These are phyloP conservation scores for Mesorhabditis belari DNA, from an alignment of 2,888 invertebrate genomes.

Conservation along the genomic window DNA sequence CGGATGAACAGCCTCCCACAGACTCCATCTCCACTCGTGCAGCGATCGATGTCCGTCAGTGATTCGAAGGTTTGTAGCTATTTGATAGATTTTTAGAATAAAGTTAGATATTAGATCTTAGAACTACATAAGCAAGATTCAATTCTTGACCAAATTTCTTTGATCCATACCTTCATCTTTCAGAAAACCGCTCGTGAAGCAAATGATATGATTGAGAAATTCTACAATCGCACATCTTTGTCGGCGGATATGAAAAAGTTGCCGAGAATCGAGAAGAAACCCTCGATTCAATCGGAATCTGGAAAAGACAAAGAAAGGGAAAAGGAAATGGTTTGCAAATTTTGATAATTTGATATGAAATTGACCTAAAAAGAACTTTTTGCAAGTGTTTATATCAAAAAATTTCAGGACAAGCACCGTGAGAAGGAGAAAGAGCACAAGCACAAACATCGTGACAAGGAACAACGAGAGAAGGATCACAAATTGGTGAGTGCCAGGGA, in stretches of 20 bases:
- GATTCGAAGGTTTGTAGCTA: too few species aligned
- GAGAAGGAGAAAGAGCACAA: background rate
- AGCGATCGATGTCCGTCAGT: background rate
- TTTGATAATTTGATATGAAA: too few species aligned
- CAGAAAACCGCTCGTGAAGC: background rate
- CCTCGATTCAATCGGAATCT: background rate
- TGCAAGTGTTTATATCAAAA: too few species aligned
- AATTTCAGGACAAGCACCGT: background rate
- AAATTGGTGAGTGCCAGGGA: background rate
- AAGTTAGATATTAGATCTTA: too few species aligned
- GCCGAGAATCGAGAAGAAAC: background rate
- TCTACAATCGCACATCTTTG: background rate
- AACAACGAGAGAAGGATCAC: constrained; percentile 6
- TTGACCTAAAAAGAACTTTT: too few species aligned
- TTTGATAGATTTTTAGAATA: too few species aligned
- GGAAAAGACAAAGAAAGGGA: background rate
- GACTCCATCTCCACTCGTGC: background rate
- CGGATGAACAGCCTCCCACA: background rate
- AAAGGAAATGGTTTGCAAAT: too few species aligned
- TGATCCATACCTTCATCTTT: too few species aligned
- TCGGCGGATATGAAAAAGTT: background rate
- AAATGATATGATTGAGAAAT: background rate
- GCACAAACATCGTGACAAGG: background rate
- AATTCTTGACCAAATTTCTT: too few species aligned
- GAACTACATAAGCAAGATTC: too few species aligned